phyloP scores from a whole-genome alignment of 2,113 vertebrate genomes.

The Gnathonemus longibarbis region DNA sequence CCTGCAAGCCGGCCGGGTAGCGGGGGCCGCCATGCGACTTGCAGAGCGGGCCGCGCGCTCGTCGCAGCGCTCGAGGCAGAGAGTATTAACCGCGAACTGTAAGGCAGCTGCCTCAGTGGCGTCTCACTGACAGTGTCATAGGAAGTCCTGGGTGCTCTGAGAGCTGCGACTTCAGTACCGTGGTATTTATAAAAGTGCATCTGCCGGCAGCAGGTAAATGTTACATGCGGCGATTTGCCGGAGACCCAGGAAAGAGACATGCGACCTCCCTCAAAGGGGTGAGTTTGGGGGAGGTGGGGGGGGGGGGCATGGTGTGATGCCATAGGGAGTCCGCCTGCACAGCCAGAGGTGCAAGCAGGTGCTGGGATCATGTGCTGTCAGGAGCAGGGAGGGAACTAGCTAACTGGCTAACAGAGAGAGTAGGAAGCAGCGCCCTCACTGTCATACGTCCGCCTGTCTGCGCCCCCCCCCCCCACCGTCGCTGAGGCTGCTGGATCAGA shows the following conservation, averaged over 20 bases:
- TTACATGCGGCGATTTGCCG: slow-evolving; percentile 32
- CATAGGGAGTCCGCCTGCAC: not conserved
- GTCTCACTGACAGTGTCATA: slow-evolving; percentile 47
- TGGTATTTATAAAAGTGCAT: slow-evolving; percentile 52
- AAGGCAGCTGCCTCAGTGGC: slow-evolving; percentile 47
- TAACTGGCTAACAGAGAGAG: not conserved
- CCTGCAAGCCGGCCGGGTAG: not conserved
- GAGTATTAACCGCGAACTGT: slow-evolving; percentile 60
- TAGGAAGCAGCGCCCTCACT: not conserved
- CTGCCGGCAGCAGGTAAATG: slow-evolving; percentile 53
- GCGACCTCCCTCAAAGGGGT: slow-evolving; percentile 11
- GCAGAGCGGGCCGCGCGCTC: slow-evolving; percentile 40
- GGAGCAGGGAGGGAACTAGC: not conserved
- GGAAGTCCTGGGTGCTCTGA: slow-evolving; percentile 60
- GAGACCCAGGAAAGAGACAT: slow-evolving; percentile 23
- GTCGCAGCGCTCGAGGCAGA: slow-evolving; percentile 32
- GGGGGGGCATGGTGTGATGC: not conserved
- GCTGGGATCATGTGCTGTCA: not conserved
- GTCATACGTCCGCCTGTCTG: not conserved
- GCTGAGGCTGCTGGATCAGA: not conserved
- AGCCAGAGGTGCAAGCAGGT: not conserved
- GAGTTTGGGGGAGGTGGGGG: slow-evolving; percentile 7
- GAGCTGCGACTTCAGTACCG: slow-evolving; percentile 50
- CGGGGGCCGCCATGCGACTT: slow-evolving; percentile 23
- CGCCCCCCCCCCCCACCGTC: not conserved